These are phyloP conservation scores for Platichthys stellatus DNA, from an alignment of 2,113 vertebrate species.

Conservation along the genomic window DNA sequence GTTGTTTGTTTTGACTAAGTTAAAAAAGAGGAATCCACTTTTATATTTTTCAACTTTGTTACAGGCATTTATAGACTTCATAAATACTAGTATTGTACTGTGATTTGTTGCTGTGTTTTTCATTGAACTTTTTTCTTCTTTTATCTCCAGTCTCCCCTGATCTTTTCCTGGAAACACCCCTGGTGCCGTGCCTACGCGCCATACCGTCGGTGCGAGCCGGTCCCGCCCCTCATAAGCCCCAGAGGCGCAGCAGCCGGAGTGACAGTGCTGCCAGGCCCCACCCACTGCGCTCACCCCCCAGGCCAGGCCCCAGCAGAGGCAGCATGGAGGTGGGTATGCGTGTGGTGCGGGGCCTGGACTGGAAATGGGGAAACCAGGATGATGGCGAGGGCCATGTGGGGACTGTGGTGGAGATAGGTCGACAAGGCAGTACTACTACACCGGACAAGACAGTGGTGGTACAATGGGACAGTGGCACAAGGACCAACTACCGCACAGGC, in stretches of 20 bases:
- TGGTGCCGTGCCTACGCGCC: constrained; percentile 68
- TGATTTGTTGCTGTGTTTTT: neutral
- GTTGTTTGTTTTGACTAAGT: neutral
- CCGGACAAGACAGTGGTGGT: constrained; percentile 97
- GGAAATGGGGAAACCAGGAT: constrained; percentile 98
- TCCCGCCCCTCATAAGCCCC: constrained; percentile 48
- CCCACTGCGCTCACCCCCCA: constrained; percentile 56
- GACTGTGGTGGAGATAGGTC: constrained; percentile 96
- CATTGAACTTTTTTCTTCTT: constrained; percentile 13
- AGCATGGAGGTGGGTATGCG: constrained; percentile 99
- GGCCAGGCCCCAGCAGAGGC: constrained; percentile 71
- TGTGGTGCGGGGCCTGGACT: constrained; percentile 94
- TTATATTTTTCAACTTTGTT: neutral
- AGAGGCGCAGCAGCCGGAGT: constrained; percentile 60
- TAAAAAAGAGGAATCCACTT: neutral
- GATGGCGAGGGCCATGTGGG: constrained; percentile 95
- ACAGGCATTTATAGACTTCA: neutral
- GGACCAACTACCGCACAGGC: constrained; percentile 96
- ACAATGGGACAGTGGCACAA: constrained; percentile 97
- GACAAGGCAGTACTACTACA: constrained; percentile 94
- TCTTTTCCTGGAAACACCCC: constrained; percentile 76
- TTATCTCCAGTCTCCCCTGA: constrained; percentile 76
- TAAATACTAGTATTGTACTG: neutral
- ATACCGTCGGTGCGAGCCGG: constrained; percentile 56
- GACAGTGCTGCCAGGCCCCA: constrained; percentile 57